Base-by-base conservation (phyloP, 2,888 invertebrate species). In the Zonitis immaculata region DNA sequence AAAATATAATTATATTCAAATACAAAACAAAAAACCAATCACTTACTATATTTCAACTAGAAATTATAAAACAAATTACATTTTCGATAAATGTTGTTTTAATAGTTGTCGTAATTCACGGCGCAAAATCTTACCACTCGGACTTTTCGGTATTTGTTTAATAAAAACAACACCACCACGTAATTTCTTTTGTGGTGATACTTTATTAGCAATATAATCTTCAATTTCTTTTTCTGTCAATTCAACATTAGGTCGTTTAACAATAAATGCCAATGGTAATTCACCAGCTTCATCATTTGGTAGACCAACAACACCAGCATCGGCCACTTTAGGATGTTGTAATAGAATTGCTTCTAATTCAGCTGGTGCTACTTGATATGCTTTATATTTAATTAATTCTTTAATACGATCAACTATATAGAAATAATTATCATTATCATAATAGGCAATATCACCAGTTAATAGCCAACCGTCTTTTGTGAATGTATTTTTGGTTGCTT, bases 351-450 rank as follows among this genome's bases (percentile, higher is more conserved):
- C 85, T 73, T 94, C 93, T 30, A 94, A 74, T 76, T 93, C 93
- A 1, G 93, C 91, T 2, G 93, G 93, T 0, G 93, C 87, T 57
- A 89, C 88, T 81, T 89, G 86, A 66, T 84, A 88, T 26, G 87
- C 91, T 73, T 93, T 92, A 68, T 90, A 91, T 73, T 94, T 95
- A 66, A 94, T 93, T 27, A 95, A 82, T 69, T 93, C 92, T 71
- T 94, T 94, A 14, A 91, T 76, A 55, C 94, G 78, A 72, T 92
- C 93, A 1, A 91, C 87, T 58, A 93, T 84, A 67, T 81, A 91
- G 73, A 91, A 88, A 72, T 80, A 85, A 0, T 85, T 86, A 12
- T 91, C 84, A 1, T 82, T 73, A 67, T 92, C 90, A 62, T 85
- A 89, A 72, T 88, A 90, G 1, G 88, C 92, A 60, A 93, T 78